phyloP scores from a whole-genome alignment of 2,888 invertebrate genomes.

The Fragum sueziense region DNA sequence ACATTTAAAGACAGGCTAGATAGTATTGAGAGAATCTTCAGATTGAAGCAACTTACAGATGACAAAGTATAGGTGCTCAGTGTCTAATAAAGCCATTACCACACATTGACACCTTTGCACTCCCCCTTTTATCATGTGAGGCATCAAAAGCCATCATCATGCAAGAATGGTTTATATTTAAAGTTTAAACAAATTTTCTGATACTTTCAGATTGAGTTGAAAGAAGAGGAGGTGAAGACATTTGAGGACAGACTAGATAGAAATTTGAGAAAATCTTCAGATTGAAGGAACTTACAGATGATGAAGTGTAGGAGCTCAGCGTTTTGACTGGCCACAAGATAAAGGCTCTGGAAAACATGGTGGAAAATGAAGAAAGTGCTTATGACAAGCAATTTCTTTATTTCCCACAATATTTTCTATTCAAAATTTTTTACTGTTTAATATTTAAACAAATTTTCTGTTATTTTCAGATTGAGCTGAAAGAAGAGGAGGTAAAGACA shows the following conservation, averaged over 20 bases:
- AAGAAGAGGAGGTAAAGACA: conserved; percentile 36
- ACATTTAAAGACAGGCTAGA: conserved; percentile 51
- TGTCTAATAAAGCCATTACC: no score
- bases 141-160: no score
- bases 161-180: no score
- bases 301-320: conserved; percentile 16
- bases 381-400: background rate
- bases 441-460: no score
- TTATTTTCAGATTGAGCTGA: conserved; percentile 52
- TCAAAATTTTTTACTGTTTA: no score
- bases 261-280: conserved; percentile 44
- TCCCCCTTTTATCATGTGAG: no score
- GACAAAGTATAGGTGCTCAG: conserved; percentile 17
- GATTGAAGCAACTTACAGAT: conserved; percentile 42
- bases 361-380: no score
- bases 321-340: background rate
- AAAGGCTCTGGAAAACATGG: no score
- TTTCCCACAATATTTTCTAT: background rate
- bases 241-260: conserved; percentile 53
- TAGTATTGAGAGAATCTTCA: conserved; percentile 42
- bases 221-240: conserved; percentile 36
- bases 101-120: no score
- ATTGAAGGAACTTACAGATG: conserved; percentile 38
- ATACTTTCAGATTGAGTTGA: conserved; percentile 52
- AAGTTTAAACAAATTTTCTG: no score